These are phyloP conservation scores for Saimiri boliviensis DNA, from an alignment of 2,113 vertebrate species.

Conservation along the genomic window DNA sequence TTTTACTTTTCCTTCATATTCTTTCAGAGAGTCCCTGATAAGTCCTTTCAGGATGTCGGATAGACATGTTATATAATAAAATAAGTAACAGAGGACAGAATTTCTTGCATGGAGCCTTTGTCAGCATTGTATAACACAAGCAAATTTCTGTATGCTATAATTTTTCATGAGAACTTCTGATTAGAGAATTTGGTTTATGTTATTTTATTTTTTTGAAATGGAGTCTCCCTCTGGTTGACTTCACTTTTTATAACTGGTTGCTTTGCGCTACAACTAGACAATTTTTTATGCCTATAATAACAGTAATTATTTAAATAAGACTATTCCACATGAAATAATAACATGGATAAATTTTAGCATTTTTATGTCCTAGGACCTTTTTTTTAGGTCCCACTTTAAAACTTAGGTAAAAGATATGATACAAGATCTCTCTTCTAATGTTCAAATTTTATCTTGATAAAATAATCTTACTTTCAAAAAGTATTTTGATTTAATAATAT, in stretches of 20 bases:
- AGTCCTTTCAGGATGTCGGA: neutral
- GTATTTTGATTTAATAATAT: constrained; percentile 41
- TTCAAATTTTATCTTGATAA: constrained; percentile 32
- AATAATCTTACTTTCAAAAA: constrained; percentile 24
- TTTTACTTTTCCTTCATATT: constrained; percentile 7
- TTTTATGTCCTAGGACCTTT: neutral
- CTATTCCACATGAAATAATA: neutral
- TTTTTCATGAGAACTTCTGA: neutral
- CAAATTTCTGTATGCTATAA: neutral
- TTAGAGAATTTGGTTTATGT: neutral
- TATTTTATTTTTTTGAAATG: neutral
- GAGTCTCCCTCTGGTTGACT: neutral
- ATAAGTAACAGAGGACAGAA: neutral
- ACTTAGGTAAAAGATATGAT: neutral
- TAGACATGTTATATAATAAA: neutral
- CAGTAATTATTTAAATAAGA: neutral
- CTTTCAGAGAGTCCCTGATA: neutral
- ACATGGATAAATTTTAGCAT: neutral
- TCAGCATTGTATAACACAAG: neutral
- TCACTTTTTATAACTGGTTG: neutral
- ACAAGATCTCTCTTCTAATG: neutral
- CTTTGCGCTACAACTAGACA: neutral
- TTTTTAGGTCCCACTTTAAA: constrained; percentile 5
- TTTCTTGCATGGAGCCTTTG: neutral
- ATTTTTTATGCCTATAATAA: neutral